Conservation (phyloP, 2,888 invertebrate species). For the Hirudinaria manillensis region DNA sequence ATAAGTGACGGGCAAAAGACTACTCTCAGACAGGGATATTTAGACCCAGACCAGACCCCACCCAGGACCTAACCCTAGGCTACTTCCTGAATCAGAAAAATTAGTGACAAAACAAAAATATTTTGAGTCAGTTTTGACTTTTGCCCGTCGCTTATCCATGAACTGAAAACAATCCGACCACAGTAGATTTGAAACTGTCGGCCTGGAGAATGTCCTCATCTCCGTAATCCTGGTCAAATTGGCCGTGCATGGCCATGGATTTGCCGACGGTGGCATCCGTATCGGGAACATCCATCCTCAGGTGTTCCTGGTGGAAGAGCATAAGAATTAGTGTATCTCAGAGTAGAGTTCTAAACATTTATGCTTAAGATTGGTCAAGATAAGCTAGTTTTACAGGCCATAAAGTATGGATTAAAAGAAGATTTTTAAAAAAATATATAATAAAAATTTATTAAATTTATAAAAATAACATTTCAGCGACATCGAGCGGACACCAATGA, state of each 20-base stretch:
- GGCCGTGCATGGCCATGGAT: conserved; percentile 28
- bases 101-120: not conserved
- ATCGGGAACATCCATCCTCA: conserved; percentile 30
- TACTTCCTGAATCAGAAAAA: too few relatives aligned
- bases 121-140: not conserved
- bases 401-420: too few relatives aligned
- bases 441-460: too few relatives aligned
- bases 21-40: too few relatives aligned
- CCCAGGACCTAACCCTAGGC: too few relatives aligned
- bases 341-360: not conserved
- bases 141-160: not conserved
- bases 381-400: not conserved
- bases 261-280: conserved; percentile 21
- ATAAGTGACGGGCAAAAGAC: too few relatives aligned
- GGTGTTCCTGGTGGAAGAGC: not conserved
- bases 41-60: too few relatives aligned
- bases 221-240: conserved; percentile 13
- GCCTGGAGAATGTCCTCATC: conserved; percentile 9
- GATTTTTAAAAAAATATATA: too few relatives aligned
- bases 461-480: too few relatives aligned
- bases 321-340: not conserved
- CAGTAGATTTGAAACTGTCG: not conserved
- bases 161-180: not conserved
- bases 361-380: not conserved
- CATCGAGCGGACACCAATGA: too few relatives aligned